Evolutionary conservation across 2,888 invertebrate genomes (phyloP), one percentile per base, ranked within the genome.

Genomic region (Caenorhabditis uteleia): DNA sequence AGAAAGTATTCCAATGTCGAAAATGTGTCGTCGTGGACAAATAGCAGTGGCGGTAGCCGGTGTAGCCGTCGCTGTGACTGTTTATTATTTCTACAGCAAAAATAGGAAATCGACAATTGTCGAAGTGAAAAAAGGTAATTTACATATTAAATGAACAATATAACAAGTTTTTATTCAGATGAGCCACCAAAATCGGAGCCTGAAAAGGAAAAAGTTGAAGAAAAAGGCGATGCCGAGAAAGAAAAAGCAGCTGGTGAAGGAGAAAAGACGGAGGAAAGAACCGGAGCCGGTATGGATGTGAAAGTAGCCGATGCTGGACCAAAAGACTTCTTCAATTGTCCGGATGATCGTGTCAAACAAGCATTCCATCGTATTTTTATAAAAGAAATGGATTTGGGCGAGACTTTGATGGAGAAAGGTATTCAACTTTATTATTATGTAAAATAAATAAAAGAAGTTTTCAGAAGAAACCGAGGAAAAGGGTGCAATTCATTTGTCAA

Each of bases 401-500:
- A 62, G 27, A 36, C 27, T 14, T 31, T 27, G 5, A 38, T 62
- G 53, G 23, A 29, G 4, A 39, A 57, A 18, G 53, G 60, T 60
- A 21, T 33, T 23, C 14, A 23, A 21, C 33, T 31, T 58, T 45
- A 29, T 8, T 29, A 29, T 29, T 8, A 12, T 8, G 29, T 6
- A 6, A 6, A 29, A 29, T 8, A 29, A 29, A 29, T 29, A 29
- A 8, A 6, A 29, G n/a, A 25, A 42, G 26, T 20, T 34, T 44
- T 14, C 60, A 61, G 60, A 39, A 12, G 85, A 85, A 67, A 84
- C 85, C 55, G 74, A 84, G 23, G 85, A 94, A 72, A 90, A 89
- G 36, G 97, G 94, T 27, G 91, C 95, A 46, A 94, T 95, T 84
- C 97, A 97, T 86, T 88, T 98, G 74, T 91, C 92, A 39, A 94